Evolutionary conservation across 2,888 invertebrate genomes (phyloP), one percentile per base, ranked within the genome.

Genomic region (Stictocephala bisonia): DNA sequence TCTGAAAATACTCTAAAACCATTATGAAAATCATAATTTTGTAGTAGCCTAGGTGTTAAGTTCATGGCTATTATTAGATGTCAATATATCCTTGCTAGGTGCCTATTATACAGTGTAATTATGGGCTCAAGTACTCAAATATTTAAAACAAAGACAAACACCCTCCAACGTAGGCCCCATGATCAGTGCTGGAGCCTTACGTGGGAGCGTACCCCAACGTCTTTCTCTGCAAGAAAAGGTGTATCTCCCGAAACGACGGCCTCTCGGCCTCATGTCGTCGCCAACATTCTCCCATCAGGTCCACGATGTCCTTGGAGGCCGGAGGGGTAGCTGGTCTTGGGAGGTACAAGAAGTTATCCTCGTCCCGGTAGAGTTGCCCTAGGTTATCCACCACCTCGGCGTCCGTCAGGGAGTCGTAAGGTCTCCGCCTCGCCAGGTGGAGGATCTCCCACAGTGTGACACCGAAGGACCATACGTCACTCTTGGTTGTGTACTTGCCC

Each of bases 391-490:
- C 88, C 60, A 96, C 91, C 85, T 93, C 90, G 69, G 89, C 88
- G 82, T 96, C 94, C 15, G 88, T 88, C 77, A 93, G 83, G 74
- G 90, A 89, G 71, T 92, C 91, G 84, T 90, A 95, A 0, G 96
- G 96, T 74, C 90, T 88, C 67, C 91, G 89, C 58, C 93, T 86
- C 78, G 94, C 93, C 70, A 92, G 86, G 9, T 91, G 91, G 80
- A 94, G 87, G 73, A 96, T 90, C 85, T 96, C 96, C 90, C 95
- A 93, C 58, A 96, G 85, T 0, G 94, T 93, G 20, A 96, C 93
- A 0, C 91, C 96, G 84, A 94, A 96, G 13, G 95, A 90, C 95
- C 96, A 96, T 0, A 95, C 94, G 83, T 96, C 96, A 81, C 92
- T 93, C 84, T 94, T 93, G 74, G 94, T 94, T 69, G 95, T 93